Evolutionary conservation across 2,113 vertebrate species (phyloP), one percentile per base, ranked within the genome.

Genomic region (Fukomys damarensis): DNA sequence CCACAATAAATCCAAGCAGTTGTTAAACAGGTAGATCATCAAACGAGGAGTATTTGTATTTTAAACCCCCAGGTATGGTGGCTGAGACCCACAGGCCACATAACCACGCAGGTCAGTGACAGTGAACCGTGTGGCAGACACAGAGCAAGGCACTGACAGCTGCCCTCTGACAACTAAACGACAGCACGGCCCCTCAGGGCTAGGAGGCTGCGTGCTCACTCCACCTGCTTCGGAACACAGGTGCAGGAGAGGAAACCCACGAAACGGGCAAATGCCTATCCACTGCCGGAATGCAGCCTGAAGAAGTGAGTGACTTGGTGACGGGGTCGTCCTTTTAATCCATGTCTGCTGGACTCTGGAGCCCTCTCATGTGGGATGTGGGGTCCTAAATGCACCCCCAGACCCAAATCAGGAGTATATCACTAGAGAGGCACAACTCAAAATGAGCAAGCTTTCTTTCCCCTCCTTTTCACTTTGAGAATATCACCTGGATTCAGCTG

Each of bases 391-490:
- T 28, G 41, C 1, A 11, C 17, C 70, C 70, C 17, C 8, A 38
- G 20, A 72, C 72, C 16, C 2, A 7, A 89, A 46, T 81, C 49
- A 26, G 0, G 0, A 35, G 63, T 52, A 59, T 58, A 19, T 46
- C 49, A 2, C 8, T 16, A 54, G 9, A 87, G 28, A 3, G 46
- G 38, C 65, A 86, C 43, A 63, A 24, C 46, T 83, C 58, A 77
- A 89, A 80, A 54, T 11, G 63, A 89, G 46, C 4, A 38, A 32
- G 26, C 35, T 61, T 54, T 28, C 4, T 46, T 68, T 76, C 20
- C 22, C 43, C 63, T 72, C 49, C 56, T 65, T 70, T 77, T 63
- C 68, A 13, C 79, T 89, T 85, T 68, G n/a, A 65, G 49, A 88
- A 32, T 28, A 35, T 58, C 22, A 49, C 82, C 54, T 81, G 26